Conservation (phyloP, 2,888 invertebrate genomes). For the Thereva nobilitata region DNA sequence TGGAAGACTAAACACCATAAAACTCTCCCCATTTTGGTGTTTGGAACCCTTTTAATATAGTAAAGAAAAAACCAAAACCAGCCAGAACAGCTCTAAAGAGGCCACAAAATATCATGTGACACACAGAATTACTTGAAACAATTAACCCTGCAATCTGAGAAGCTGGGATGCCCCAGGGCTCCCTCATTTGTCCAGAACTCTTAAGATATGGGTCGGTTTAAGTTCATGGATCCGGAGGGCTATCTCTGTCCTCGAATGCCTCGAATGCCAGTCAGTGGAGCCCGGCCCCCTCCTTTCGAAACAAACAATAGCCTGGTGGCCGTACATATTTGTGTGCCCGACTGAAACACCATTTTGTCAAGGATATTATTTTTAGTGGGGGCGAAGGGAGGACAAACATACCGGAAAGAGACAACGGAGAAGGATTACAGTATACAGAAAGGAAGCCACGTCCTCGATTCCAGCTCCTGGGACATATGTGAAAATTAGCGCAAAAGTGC, state of each 20-base stretch:
- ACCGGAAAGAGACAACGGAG: too few relatives aligned
- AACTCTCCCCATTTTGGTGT: constrained; percentile 10
- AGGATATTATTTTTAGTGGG: constrained; percentile 3
- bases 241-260: constrained; percentile 1
- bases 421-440: too few relatives aligned
- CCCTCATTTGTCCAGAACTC: constrained; percentile 28
- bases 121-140: constrained; percentile 25
- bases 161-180: constrained; percentile 28
- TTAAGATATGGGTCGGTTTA: constrained; percentile 25
- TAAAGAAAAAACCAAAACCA: constrained; percentile 2
- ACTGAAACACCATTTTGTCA: constrained; percentile 7
- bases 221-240: constrained; percentile 6
- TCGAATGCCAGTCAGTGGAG: too few relatives aligned
- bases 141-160: constrained; percentile 35
- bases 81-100: constrained; percentile 9
- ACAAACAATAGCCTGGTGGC: constrained; percentile 14
- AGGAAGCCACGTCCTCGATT: too few relatives aligned
- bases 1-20: constrained; percentile 30
- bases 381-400: not conserved
- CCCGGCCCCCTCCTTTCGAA: not conserved
- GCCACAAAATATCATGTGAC: constrained; percentile 31
- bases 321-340: not conserved
- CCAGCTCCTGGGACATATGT: constrained; percentile 15
- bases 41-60: constrained; percentile 8
- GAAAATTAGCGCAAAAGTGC: constrained; percentile 31